These are phyloP conservation scores for Onychorhynchus coronatus DNA, from an alignment of 2,113 vertebrate species.

Conservation along the genomic window DNA sequence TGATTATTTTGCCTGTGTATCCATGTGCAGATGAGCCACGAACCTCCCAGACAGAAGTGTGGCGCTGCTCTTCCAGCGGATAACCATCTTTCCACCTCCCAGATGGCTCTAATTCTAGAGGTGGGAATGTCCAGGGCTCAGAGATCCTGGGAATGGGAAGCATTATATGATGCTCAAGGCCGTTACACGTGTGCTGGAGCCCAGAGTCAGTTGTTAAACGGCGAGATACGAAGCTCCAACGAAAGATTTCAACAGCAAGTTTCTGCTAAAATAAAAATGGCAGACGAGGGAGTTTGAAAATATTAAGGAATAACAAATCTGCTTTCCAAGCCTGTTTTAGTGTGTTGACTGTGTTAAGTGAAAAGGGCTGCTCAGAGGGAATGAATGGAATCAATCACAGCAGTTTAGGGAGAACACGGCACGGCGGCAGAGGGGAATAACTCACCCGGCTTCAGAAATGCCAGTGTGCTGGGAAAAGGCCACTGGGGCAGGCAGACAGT, in stretches of 20 bases:
- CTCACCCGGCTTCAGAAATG: not conserved
- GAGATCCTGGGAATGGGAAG: not conserved
- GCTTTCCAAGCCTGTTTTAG: not conserved
- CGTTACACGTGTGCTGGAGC: not conserved
- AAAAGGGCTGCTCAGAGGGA: not conserved
- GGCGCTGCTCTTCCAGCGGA: not conserved
- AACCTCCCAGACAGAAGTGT: not conserved
- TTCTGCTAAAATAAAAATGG: not conserved
- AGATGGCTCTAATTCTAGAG: not conserved
- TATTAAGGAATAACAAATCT: slow-evolving; percentile 2
- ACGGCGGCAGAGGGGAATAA: not conserved
- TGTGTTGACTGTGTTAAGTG: not conserved
- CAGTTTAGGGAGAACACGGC: not conserved
- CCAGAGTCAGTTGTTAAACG: not conserved
- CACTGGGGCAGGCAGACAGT: not conserved
- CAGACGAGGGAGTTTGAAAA: not conserved
- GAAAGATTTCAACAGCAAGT: not conserved
- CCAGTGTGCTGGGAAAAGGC: not conserved
- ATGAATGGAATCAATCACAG: not conserved
- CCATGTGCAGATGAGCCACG: not conserved
- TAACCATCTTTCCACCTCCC: not conserved
- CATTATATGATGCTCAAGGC: not conserved
- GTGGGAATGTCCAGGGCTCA: not conserved
- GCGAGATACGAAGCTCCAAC: not conserved
- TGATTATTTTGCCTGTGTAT: not conserved